Evolutionary conservation across 2,113 vertebrate genomes (phyloP).

Genomic region (Pygoscelis antarcticus): DNA sequence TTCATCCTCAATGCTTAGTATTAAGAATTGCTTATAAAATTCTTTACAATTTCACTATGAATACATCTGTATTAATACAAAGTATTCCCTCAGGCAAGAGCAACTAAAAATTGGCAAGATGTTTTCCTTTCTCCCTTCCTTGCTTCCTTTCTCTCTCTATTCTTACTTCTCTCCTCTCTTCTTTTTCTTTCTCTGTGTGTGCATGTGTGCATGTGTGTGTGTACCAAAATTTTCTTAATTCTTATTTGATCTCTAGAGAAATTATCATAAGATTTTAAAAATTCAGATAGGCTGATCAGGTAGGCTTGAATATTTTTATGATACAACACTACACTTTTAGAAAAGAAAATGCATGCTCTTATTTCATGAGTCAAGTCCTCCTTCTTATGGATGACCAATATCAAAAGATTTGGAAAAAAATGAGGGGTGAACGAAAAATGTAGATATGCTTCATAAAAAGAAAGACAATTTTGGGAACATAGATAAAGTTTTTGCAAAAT

Average conservation of each 20-base stretch:
- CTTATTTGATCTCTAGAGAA: not conserved
- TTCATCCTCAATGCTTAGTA: not conserved
- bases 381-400: not conserved
- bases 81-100: not conserved
- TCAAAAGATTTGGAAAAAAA: not conserved
- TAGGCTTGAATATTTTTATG: not conserved
- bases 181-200: not conserved
- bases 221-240: not conserved
- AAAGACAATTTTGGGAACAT: not conserved
- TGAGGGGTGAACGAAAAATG: not conserved
- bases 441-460: not conserved
- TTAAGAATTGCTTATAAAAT: not conserved
- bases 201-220: too few relatives aligned
- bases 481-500: not conserved
- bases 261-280: not conserved
- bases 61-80: not conserved
- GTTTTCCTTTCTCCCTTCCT: not conserved
- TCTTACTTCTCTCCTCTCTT: too few relatives aligned
- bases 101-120: not conserved
- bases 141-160: not conserved
- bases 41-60: not conserved
- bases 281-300: not conserved
- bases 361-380: not conserved
- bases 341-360: not conserved
- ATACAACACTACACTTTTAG: not conserved